Evolutionary conservation across 2,113 vertebrate genomes (phyloP), one percentile per base, ranked within the genome.

Genomic region (Osmerus eperlanus): DNA sequence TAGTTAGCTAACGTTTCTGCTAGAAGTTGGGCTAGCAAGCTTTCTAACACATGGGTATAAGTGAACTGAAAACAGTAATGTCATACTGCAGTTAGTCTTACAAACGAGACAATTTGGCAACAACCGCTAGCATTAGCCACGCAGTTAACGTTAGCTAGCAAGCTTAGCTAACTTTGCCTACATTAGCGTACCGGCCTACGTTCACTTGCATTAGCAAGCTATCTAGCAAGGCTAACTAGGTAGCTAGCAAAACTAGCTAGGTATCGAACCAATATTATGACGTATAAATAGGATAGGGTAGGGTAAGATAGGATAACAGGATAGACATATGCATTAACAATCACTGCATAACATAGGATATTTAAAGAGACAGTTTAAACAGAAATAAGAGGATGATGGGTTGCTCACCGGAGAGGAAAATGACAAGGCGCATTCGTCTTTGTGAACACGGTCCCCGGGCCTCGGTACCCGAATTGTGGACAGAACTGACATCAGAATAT

Each of bases 361-460:
- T 25, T 29, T 3, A 28, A 18, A 64, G 16, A 16, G 14, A 15
- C 60, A 62, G 25, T 62, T 29, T 62, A 28, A 25, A 21, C 28
- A 23, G 36, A 29, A 41, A 29, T 9, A n/a, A 36, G 11, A 52
- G 51, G 25, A 66, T 23, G 58, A 71, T 68, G 86, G 28, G 73
- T 71, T 19, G 80, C 93, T 94, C 93, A 98, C 97, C 94, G 96
- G 96, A 14, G 94, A 94, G 79, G 96, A 89, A 90, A 97, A 99
- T 80, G 97, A 98, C 87, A 97, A 96, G 87, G 95, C 97, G 91
- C 97, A 99, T 88, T 99, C 97, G 87, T 99, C 97, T 93, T 98
- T 99, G 91, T 99, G 96, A 85, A 99, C 97, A 70, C 96, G 93
- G 92, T 99, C 97, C 71, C 96, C 97, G 77, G 96, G 93, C 87